A percentile compares a stretch with the other conserved stretches of the same genome.
Conservation (phyloP, 2,797 vertebrate genomes). For the Tenualosa ilisha region DNA sequence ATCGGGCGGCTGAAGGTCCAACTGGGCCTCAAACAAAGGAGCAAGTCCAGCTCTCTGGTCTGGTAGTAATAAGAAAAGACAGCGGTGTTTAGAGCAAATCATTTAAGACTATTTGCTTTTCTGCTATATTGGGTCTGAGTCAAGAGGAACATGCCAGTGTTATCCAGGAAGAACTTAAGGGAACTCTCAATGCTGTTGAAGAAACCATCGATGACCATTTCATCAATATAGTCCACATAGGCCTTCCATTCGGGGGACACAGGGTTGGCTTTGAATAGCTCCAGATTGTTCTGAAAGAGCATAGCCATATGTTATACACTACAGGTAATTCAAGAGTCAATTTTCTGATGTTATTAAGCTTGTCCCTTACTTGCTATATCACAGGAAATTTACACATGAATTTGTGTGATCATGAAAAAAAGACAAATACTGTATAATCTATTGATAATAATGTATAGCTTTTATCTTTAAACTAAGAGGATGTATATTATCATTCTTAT, state of each 20-base stretch:
- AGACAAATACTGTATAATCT: no score
- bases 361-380: no score
- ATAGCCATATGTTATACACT: background rate
- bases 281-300: slow-evolving; percentile 80
- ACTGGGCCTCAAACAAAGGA: slow-evolving; percentile 85
- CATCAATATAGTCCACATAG: slow-evolving; percentile 87
- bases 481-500: background rate
- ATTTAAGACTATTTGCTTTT: background rate
- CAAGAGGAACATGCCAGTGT: slow-evolving; percentile 77
- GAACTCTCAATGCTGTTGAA: slow-evolving; percentile 84
- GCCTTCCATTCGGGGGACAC: slow-evolving; percentile 80
- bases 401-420: no score
- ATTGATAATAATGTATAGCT: background rate
- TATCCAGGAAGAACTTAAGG: slow-evolving; percentile 88
- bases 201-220: slow-evolving; percentile 88
- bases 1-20: slow-evolving; percentile 82
- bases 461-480: background rate
- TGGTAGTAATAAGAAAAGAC: slow-evolving; percentile 54
- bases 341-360: background rate
- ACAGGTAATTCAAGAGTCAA: background rate
- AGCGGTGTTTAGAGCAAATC: background rate
- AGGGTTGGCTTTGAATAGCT: slow-evolving; percentile 78
- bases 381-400: no score
- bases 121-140: background rate
- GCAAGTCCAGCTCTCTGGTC: slow-evolving; percentile 72